phyloP scores from a whole-genome alignment of 2,113 vertebrate species.

The Etia nguti region DNA sequence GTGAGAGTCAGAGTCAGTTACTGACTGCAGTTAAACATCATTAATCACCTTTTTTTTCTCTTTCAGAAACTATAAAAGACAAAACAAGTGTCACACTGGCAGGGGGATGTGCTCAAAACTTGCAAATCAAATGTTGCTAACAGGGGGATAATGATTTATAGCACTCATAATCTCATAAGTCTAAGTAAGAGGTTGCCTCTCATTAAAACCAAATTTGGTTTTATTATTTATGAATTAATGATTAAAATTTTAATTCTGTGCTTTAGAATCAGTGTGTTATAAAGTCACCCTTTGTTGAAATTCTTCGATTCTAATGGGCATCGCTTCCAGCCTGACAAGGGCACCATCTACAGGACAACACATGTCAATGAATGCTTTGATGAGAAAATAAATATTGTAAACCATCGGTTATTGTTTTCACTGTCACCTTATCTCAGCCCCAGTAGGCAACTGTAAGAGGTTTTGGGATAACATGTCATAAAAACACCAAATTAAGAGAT shows the following conservation, averaged over 20 bases:
- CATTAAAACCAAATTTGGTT: background rate
- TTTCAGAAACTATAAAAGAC: background rate
- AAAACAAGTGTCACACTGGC: background rate
- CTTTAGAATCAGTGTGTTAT: background rate
- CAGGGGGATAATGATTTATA: background rate
- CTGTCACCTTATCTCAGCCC: background rate
- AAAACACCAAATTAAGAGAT: background rate
- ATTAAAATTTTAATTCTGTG: background rate
- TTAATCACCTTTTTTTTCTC: background rate
- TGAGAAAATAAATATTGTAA: background rate
- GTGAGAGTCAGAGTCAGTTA: background rate
- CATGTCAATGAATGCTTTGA: background rate
- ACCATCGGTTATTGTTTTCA: background rate
- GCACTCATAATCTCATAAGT: background rate
- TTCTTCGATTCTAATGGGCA: background rate
- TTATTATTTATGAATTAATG: background rate
- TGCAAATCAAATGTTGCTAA: background rate
- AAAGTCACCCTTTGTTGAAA: background rate
- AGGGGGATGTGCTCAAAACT: background rate
- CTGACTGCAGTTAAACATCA: background rate
- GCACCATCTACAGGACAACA: background rate
- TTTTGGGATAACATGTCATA: background rate
- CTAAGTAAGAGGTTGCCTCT: background rate
- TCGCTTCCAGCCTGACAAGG: background rate
- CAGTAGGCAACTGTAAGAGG: background rate